Evolutionary conservation across 1,140 invertebrate species (phyloP).

Genomic region (Drosophila teissieri): DNA sequence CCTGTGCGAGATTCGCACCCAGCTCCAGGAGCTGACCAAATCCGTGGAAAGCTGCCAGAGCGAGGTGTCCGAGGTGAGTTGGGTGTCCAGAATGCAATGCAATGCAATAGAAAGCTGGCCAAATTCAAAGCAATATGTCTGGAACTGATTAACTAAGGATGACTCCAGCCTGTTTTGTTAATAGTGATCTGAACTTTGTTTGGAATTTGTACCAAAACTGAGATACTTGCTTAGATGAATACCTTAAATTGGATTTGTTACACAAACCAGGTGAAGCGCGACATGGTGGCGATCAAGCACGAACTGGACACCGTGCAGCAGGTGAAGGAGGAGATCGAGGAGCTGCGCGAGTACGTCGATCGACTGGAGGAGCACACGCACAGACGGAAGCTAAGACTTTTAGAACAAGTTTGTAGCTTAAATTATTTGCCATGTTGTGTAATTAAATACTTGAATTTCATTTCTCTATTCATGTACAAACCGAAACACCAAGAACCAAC

Average conservation of each 20-base stretch:
- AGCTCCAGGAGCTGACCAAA: slow-evolving; percentile 95
- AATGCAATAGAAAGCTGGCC: neutral
- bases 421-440: slow-evolving; percentile 85
- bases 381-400: slow-evolving; percentile 92
- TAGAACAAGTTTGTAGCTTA: slow-evolving; percentile 92
- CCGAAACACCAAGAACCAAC: slow-evolving; percentile 69
- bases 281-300: slow-evolving; percentile 97
- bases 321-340: slow-evolving; percentile 97
- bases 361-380: slow-evolving; percentile 95
- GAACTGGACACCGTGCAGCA: slow-evolving; percentile 96
- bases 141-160: too few species aligned
- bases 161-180: too few species aligned
- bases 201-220: too few species aligned
- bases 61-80: slow-evolving; percentile 91
- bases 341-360: slow-evolving; percentile 95
- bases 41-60: slow-evolving; percentile 96
- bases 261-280: slow-evolving; percentile 90
- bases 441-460: slow-evolving; percentile 85
- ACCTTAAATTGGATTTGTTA: too few species aligned
- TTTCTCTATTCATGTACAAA: slow-evolving; percentile 84
- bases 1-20: slow-evolving; percentile 94
- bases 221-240: too few species aligned
- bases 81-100: too few species aligned
- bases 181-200: too few species aligned
- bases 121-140: neutral